Conservation (phyloP, 2,888 invertebrate genomes). For the Hesperia comma region DNA sequence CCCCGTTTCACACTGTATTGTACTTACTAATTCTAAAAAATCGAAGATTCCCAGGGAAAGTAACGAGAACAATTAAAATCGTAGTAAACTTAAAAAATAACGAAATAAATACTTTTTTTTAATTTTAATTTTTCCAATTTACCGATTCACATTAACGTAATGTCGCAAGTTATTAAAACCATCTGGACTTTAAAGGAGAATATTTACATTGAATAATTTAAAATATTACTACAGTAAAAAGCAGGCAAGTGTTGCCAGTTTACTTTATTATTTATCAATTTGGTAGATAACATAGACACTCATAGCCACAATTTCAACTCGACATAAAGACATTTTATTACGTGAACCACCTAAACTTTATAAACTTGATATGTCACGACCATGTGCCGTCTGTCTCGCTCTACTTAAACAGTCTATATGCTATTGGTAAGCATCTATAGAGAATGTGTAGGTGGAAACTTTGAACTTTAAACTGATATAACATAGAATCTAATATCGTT, state of each 20-base stretch:
- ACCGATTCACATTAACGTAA: slow-evolving; percentile 38
- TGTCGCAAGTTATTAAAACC: not conserved
- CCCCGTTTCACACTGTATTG: slow-evolving; percentile 63
- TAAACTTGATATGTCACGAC: slow-evolving; percentile 28
- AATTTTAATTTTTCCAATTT: slow-evolving; percentile 45
- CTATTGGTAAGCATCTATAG: slow-evolving; percentile 19
- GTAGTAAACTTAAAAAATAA: slow-evolving; percentile 82
- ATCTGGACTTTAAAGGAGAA: not conserved
- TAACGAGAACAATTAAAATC: slow-evolving; percentile 83
- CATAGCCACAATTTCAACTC: not conserved
- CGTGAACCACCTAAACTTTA: slow-evolving; percentile 14
- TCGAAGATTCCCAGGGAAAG: slow-evolving; percentile 80
- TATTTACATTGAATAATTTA: not conserved
- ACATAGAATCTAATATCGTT: slow-evolving; percentile 16
- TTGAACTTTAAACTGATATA: slow-evolving; percentile 19
- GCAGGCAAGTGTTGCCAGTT: slow-evolving; percentile 2
- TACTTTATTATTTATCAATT: not conserved
- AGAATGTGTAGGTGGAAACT: slow-evolving; percentile 1
- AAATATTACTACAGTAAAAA: too few relatives aligned
- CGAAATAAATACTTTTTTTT: slow-evolving; percentile 79
- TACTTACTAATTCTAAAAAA: slow-evolving; percentile 71
- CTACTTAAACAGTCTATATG: slow-evolving; percentile 7
- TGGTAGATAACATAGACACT: not conserved
- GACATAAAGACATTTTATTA: not conserved
- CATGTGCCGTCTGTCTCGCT: slow-evolving; percentile 19